Base-by-base conservation (phyloP, 2,888 invertebrate genomes). In the Arrhopalites spinosus region DNA sequence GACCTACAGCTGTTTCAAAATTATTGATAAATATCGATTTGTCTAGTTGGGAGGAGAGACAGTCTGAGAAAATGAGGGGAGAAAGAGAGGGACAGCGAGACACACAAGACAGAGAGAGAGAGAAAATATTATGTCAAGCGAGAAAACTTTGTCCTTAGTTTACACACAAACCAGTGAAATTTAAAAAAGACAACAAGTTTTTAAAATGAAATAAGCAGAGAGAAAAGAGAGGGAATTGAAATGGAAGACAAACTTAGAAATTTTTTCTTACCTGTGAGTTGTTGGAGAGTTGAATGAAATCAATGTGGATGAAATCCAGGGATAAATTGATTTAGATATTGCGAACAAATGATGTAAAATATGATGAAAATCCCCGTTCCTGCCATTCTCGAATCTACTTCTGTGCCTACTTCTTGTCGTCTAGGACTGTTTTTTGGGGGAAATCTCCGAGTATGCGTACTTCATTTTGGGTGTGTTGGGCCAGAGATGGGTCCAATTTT, bases 311-410 rank as follows among this genome's bases (percentile, higher is more conserved):
- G 15, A 25, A 59, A 25, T 25, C 2, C 23, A 59, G 25, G 25
- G 5, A n/a, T 25, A 23, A 59, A 59, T 59, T 59, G 59, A 59
- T 25, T 25, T 59, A 23, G 59, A 59, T 25, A 59, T 59, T 59
- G 59, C 59, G 59, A 59, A 59, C 59, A 59, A 59, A 59, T 59
- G 59, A 59, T 59, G 59, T 13, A 59, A 59, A 27, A 59, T 59
- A 59, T 59, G 59, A 59, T 59, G 59, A 27, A 59, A 59, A 59
- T 59, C 59, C 59, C 59, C 59, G 59, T 59, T 59, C 25, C 20
- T 59, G 23, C 59, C 15, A 50, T 50, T n/a, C n/a, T 50, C n/a
- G 50, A 50, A 50, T 50, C 59, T 59, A 3, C 25, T 2, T 5
- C 59, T 59, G 3, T 59, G 20, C 2, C 59, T 8, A 23, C 11